Conservation (phyloP, 1,140 invertebrate species). For the Bombus huntii region DNA sequence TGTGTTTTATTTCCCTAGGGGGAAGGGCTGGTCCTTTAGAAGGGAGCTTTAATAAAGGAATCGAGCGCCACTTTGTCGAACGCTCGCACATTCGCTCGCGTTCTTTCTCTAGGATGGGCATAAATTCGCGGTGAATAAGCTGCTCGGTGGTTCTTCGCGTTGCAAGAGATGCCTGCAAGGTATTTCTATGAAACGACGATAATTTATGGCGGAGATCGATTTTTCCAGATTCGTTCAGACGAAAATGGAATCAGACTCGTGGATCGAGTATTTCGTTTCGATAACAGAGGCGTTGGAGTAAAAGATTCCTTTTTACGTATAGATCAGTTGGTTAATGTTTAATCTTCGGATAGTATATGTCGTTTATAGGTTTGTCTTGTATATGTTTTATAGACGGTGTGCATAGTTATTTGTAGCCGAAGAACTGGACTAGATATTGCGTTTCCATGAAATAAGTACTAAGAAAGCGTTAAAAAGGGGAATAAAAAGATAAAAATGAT, state of each 20-base stretch:
- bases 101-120: background rate
- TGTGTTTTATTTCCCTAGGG: constrained; percentile 41
- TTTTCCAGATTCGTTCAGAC: background rate
- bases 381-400: too few relatives aligned
- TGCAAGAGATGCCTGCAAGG: background rate
- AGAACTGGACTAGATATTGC: too few relatives aligned
- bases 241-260: background rate
- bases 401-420: too few relatives aligned
- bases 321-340: background rate
- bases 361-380: background rate
- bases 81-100: background rate
- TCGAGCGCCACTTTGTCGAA: constrained; percentile 21
- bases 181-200: background rate
- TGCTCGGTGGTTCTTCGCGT: background rate
- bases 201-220: background rate
- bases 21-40: background rate
- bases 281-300: background rate
- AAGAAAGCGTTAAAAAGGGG: background rate
- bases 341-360: background rate
- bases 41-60: constrained; percentile 30
- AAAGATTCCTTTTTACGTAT: background rate
- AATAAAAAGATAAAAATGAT: background rate
- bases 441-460: too few relatives aligned
- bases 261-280: background rate
- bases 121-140: background rate